A percentile compares a stretch with the other conserved stretches of the same genome.
Conservation (phyloP, 2,113 vertebrate genomes). For the Oenanthe melanoleuca region DNA sequence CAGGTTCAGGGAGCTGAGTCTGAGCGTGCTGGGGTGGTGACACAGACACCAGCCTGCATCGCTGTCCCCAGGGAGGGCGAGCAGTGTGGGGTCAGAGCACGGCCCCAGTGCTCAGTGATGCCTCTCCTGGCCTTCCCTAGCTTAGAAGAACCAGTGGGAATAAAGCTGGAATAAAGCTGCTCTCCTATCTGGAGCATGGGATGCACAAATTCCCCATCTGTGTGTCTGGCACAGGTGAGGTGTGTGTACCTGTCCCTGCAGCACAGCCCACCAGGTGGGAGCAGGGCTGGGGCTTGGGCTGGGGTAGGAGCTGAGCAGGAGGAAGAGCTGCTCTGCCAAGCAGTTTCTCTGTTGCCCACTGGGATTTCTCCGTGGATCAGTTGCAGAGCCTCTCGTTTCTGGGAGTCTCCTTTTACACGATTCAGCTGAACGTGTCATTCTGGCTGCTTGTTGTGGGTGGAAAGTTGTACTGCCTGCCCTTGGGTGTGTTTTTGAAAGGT, state of each 20-base stretch:
- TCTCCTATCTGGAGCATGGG: background rate
- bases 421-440: slow-evolving; percentile 1
- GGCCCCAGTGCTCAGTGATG: rapidly evolving
- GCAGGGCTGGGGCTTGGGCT: background rate
- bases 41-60: background rate
- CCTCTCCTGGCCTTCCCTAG: background rate
- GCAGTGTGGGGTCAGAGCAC: background rate
- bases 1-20: background rate
- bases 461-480: background rate
- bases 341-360: background rate
- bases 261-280: background rate
- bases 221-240: rapidly evolving
- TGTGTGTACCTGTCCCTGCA: background rate
- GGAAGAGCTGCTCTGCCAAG: background rate
- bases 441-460: background rate
- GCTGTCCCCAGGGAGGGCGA: background rate
- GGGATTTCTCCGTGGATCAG: background rate
- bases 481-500: slow-evolving; percentile 4
- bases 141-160: background rate
- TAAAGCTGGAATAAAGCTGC: background rate
- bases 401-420: slow-evolving; percentile 31
- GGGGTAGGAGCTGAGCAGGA: background rate
- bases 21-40: background rate
- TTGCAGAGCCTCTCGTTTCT: slow-evolving; percentile 9
- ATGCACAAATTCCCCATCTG: background rate